Evolutionary conservation across 2,113 vertebrate species (phyloP).

Genomic region (Microcebus jonahi): DNA sequence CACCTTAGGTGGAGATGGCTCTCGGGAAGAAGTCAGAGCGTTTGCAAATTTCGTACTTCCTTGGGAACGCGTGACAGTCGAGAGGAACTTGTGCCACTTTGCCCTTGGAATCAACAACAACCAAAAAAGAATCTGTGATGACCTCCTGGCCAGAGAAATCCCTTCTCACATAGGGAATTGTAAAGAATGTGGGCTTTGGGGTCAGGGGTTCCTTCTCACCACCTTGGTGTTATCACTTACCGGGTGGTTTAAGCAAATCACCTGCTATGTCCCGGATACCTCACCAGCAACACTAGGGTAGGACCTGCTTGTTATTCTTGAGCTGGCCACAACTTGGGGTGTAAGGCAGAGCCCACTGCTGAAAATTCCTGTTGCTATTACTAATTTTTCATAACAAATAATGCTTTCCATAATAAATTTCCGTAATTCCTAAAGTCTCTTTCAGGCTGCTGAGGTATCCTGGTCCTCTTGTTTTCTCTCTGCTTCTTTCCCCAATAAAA

Average conservation of each 20-base stretch:
- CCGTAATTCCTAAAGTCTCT: background rate
- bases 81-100: background rate
- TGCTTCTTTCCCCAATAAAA: background rate
- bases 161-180: rapidly evolving
- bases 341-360: background rate
- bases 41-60: rapidly evolving
- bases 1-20: background rate
- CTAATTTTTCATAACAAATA: background rate
- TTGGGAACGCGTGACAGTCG: rapidly evolving
- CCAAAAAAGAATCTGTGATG: background rate
- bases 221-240: too few species aligned
- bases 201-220: rapidly evolving
- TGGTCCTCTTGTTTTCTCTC: background rate
- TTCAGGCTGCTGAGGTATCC: too few species aligned
- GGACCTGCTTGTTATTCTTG: background rate
- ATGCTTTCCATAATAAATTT: too few species aligned
- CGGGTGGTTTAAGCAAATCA: background rate
- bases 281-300: background rate
- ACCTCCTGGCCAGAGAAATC: background rate
- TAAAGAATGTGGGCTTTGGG: rapidly evolving
- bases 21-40: too few species aligned
- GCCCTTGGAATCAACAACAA: background rate
- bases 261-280: rapidly evolving
- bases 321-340: background rate
- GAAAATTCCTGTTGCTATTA: too few species aligned